Base-by-base conservation (phyloP, 2,797 vertebrate species). In the Scarus forsteni region DNA sequence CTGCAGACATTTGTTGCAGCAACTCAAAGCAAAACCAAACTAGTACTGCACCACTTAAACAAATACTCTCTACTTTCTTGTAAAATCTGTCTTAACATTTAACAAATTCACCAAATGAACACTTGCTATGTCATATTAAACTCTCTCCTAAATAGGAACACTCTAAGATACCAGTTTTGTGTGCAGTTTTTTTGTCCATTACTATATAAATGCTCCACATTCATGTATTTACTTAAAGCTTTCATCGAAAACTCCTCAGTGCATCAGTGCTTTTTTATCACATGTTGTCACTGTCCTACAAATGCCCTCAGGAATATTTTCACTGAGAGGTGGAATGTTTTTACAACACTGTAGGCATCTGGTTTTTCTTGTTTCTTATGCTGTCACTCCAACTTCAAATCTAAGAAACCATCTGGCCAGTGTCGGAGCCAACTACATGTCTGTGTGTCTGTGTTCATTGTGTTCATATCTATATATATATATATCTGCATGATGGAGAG, bases 321-420 rank as follows among this genome's bases (percentile, higher is more conserved):
- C 15, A 65, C n/a, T 8, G n/a, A 60, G 14, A 44, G n/a, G 53
- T 9, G 6, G 53, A 49, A 56, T 62, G 46, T 48, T 55, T 69
- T 67, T 1, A 18, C 18, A 45, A 36, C 7, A 12, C 16, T 5
- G 6, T 34, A 34, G 1, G 8, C 19, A 6, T 59, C 48, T 40
- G 36, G n/a, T 66, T 73, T 59, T 66, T 58, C 48, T 55, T 50
- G 2, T 27, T 10, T 57, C 36, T 1, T 7, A 12, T 0, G 0
- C 3, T 6, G 2, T 70, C 56, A 46, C 34, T 27, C 60, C 6
- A 8, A 13, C 10, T 42, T 53, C 5, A 58, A 46, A 27, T 34
- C 38, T 35, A 14, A 27, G 7, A 51, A 27, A 64, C 19, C 42
- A 55, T 19, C 48, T 27, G 27, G 0, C 1, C n/a, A 18, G 35